Percentiles rank a stretch among this genome's conserved stretches.
Evolutionary conservation across 2,797 vertebrate genomes (phyloP).

Genomic region (Peromyscus nudipes): DNA sequence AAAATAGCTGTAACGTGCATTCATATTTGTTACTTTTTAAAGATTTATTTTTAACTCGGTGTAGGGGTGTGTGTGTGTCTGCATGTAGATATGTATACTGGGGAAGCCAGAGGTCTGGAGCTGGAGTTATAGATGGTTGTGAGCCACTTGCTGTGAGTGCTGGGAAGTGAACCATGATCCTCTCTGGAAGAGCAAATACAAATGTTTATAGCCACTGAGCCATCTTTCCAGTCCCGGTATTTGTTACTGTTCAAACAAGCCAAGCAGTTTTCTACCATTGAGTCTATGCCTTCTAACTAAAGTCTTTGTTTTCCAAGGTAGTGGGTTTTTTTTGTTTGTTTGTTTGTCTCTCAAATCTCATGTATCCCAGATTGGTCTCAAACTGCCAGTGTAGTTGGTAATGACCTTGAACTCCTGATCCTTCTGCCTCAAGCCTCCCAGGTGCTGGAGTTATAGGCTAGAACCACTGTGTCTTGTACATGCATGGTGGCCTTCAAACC

Average conservation of each 20-base stretch:
- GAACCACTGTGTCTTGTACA: neutral
- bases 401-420: neutral
- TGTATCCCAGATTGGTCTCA: neutral
- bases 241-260: neutral
- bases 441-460: neutral
- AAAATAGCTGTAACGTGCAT: neutral
- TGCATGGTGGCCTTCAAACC: neutral
- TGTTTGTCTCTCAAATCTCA: neutral
- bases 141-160: neutral
- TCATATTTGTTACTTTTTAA: neutral
- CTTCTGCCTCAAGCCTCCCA: neutral
- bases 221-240: neutral
- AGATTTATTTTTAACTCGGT: neutral
- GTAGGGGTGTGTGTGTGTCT: neutral
- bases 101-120: neutral
- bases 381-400: neutral
- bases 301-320: neutral
- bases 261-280: neutral
- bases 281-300: neutral
- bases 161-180: neutral
- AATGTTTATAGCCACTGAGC: neutral
- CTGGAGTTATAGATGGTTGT: neutral
- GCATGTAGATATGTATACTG: neutral
- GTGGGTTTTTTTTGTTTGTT: neutral
- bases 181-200: neutral